Conservation (phyloP, 2,888 invertebrate genomes). For the Polietes domitor region DNA sequence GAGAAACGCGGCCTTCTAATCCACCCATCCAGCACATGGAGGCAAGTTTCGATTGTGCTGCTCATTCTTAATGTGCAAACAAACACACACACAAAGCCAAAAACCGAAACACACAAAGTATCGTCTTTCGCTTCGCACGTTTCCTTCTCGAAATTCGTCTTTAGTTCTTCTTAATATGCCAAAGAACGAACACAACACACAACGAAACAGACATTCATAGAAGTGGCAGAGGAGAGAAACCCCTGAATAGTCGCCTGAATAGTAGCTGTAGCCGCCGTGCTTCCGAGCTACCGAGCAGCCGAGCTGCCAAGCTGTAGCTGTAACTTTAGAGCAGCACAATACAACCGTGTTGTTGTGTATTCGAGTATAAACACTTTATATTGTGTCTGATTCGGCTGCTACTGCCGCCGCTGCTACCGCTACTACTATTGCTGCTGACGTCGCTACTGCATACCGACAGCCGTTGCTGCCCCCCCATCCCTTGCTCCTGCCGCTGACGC, state of each 20-base stretch:
- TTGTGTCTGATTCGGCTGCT: slow-evolving; percentile 33
- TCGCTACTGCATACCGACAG: not conserved
- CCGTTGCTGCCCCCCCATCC: no score
- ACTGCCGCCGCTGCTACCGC: slow-evolving; percentile 23
- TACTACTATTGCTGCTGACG: slow-evolving; percentile 54
- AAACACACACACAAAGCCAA: slow-evolving; percentile 49
- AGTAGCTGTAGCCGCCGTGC: not conserved
- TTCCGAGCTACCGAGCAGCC: no score
- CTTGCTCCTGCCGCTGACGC: slow-evolving; percentile 33
- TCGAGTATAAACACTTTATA: slow-evolving; percentile 33
- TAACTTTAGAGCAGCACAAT: slow-evolving; percentile 54
- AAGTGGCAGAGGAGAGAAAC: not conserved
- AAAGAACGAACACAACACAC: slow-evolving; percentile 4
- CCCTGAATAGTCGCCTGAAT: slow-evolving; percentile 19
- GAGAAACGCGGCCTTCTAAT: slow-evolving; percentile 63
- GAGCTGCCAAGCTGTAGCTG: slow-evolving; percentile 10
- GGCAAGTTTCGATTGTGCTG: slow-evolving; percentile 53
- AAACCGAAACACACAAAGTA: slow-evolving; percentile 6
- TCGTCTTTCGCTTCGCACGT: slow-evolving; percentile 66
- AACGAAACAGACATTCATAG: slow-evolving; percentile 10
- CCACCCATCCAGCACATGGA: slow-evolving; percentile 50
- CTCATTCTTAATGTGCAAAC: slow-evolving; percentile 71
- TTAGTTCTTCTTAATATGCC: slow-evolving; percentile 27
- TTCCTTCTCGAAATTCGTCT: slow-evolving; percentile 40
- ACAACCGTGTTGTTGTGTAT: slow-evolving; percentile 47